Evolutionary conservation across 2,113 vertebrate species (phyloP).

Genomic region (Pterocles gutturalis): DNA sequence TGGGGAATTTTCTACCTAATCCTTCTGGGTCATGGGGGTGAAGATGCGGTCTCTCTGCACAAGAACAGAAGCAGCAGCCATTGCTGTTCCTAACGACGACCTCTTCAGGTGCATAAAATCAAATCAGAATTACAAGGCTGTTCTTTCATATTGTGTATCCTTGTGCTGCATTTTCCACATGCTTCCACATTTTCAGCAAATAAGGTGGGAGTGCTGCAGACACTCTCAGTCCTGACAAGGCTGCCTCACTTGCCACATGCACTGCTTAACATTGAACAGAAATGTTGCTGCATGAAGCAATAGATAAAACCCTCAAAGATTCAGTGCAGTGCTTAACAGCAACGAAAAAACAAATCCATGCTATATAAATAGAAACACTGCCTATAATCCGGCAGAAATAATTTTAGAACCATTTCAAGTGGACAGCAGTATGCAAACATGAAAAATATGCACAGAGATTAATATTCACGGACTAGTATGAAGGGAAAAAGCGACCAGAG

Average conservation of each 20-base stretch:
- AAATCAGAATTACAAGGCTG: not conserved
- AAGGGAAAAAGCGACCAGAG: not conserved
- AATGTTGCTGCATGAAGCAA: not conserved
- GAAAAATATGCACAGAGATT: not conserved
- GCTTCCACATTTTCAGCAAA: not conserved
- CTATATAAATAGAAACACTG: constrained; percentile 4
- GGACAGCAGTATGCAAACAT: not conserved
- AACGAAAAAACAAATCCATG: not conserved
- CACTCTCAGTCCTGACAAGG: not conserved
- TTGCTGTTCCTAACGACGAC: not conserved
- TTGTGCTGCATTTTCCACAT: not conserved
- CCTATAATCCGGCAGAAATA: constrained; percentile 6
- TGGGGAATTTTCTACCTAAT: not conserved
- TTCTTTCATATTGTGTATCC: not conserved
- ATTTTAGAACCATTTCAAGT: not conserved
- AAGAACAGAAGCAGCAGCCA: not conserved
- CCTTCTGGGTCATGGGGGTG: not conserved
- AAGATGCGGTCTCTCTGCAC: not conserved
- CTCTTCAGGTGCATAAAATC: not conserved
- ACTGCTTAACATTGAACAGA: not conserved
- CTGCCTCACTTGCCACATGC: not conserved
- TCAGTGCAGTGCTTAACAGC: not conserved
- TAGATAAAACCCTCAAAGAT: not conserved
- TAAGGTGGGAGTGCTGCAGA: not conserved
- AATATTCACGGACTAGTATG: not conserved